Percentiles rank a stretch among this genome's conserved stretches.
phyloP scores from a whole-genome alignment of 2,113 vertebrate genomes.

The Acrocephalus arundinaceus region DNA sequence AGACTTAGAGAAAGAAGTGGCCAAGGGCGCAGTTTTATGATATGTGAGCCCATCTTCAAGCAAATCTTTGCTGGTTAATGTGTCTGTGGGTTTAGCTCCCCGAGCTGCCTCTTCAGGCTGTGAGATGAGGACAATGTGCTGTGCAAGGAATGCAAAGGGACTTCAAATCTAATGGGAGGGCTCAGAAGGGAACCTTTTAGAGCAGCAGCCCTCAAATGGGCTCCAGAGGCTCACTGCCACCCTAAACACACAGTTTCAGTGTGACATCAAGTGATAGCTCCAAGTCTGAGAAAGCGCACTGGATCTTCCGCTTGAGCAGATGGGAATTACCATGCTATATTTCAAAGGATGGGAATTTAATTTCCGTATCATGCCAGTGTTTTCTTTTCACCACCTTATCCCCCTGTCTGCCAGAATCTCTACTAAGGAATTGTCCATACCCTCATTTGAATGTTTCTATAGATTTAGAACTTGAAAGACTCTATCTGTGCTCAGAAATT shows the following conservation, averaged over 20 bases:
- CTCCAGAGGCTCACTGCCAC: not conserved
- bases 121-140: rapidly evolving
- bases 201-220: not conserved
- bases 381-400: slow-evolving; percentile 4
- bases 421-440: not conserved
- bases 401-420: not conserved
- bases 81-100: not conserved
- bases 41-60: not conserved
- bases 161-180: not conserved
- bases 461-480: not conserved
- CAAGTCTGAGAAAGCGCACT: not conserved
- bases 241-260: not conserved
- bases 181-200: not conserved
- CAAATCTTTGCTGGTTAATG: not conserved
- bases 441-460: not conserved
- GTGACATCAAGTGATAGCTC: not conserved
- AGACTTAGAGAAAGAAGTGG: not conserved
- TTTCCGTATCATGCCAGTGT: not conserved
- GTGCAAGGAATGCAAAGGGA: not conserved
- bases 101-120: not conserved
- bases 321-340: not conserved
- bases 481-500: not conserved
- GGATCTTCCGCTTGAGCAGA: not conserved
- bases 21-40: not conserved
- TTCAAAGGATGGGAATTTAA: slow-evolving; percentile 1